These are phyloP conservation scores for Montipora efflorescens DNA, from an alignment of 64 coral and sea anemone species.

Conservation along the genomic window DNA sequence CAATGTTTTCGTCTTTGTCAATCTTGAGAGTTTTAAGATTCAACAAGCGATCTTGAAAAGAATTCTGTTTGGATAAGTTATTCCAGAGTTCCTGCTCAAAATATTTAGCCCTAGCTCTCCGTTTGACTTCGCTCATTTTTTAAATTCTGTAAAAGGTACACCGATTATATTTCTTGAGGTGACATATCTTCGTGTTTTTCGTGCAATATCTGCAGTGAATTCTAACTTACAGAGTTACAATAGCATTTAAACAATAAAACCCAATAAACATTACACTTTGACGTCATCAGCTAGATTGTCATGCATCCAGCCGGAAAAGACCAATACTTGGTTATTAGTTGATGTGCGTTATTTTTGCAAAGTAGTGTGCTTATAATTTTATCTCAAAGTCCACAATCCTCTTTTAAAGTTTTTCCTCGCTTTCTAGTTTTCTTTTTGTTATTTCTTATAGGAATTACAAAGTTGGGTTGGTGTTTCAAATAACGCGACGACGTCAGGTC, in stretches of 20 bases:
- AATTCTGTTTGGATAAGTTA: conserved; percentile 44
- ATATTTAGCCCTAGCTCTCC: background rate
- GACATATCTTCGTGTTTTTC: background rate
- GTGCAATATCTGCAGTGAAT: background rate
- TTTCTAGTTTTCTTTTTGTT: too few relatives aligned
- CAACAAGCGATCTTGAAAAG: conserved; percentile 27
- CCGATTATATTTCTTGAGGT: background rate
- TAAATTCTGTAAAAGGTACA: background rate
- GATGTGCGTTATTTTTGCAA: background rate
- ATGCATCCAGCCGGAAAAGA: background rate
- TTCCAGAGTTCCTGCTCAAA: conserved; percentile 29
- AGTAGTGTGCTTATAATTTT: background rate
- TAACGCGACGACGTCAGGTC: too few relatives aligned
- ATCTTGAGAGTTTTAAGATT: background rate
- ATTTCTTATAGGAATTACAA: background rate
- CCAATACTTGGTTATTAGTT: background rate
- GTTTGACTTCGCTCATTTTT: conserved; percentile 32
- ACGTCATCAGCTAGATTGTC: background rate
- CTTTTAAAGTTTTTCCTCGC: too few relatives aligned
- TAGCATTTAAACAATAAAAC: background rate
- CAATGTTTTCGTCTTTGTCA: background rate
- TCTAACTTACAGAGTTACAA: background rate
- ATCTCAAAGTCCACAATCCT: too few relatives aligned
- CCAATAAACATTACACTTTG: background rate
- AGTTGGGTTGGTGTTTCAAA: background rate